These are phyloP conservation scores for Corvus moneduloides DNA, from an alignment of 2,113 vertebrate species.

Conservation along the genomic window DNA sequence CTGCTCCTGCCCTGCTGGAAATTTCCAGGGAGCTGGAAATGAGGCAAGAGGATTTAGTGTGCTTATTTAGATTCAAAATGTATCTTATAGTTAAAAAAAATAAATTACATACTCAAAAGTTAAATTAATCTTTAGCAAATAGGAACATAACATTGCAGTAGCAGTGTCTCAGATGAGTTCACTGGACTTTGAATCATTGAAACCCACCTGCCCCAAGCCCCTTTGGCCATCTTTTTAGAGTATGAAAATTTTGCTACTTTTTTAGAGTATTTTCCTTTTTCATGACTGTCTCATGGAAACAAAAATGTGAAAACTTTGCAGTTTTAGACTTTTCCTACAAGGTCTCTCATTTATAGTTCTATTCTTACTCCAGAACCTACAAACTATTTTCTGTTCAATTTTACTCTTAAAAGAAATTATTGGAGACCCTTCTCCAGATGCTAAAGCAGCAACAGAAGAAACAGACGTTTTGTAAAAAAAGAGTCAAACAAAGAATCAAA, in stretches of 20 bases:
- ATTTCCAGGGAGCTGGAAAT: neutral
- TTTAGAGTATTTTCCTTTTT: neutral
- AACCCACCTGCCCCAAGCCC: fast-evolving
- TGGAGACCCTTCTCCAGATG: neutral
- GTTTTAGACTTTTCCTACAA: neutral
- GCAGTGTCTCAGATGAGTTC: neutral
- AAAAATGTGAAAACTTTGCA: neutral
- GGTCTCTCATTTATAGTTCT: neutral
- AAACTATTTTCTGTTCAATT: neutral
- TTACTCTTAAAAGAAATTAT: neutral
- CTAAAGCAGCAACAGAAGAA: neutral
- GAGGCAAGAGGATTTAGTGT: neutral
- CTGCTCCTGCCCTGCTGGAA: neutral
- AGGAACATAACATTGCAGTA: neutral
- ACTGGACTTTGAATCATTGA: neutral
- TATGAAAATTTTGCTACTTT: neutral
- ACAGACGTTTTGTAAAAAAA: fast-evolving
- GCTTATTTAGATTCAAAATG: neutral
- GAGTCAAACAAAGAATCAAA: neutral
- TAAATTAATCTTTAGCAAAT: neutral
- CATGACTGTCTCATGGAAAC: neutral
- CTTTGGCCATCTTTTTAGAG: neutral
- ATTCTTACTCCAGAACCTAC: neutral
- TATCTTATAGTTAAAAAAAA: neutral
- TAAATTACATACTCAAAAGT: neutral